Evolutionary conservation across 2,113 vertebrate genomes (phyloP).

Genomic region (Drymodes brunneopygia): DNA sequence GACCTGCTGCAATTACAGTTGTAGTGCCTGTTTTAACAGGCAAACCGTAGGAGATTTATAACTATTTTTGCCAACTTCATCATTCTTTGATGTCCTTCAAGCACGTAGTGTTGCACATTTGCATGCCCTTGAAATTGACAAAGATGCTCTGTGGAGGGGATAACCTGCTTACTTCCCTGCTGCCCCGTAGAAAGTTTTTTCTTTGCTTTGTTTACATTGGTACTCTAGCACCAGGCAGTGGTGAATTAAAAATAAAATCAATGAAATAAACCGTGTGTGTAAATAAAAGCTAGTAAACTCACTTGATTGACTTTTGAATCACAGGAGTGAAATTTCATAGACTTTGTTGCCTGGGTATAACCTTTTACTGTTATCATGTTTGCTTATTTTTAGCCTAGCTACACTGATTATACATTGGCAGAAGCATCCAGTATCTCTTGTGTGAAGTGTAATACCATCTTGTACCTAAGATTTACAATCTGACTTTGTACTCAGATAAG

Average conservation of each 20-base stretch:
- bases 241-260: background rate
- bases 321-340: background rate
- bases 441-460: background rate
- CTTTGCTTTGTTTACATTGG: background rate
- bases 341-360: background rate
- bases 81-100: background rate
- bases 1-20: background rate
- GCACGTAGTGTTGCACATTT: background rate
- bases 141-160: background rate
- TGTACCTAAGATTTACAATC: background rate
- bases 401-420: background rate
- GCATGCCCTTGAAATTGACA: background rate
- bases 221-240: background rate
- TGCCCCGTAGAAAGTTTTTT: background rate
- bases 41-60: background rate
- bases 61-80: background rate
- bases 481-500: background rate
- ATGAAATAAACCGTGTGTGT: background rate
- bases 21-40: background rate
- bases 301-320: background rate
- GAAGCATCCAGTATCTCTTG: background rate
- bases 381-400: background rate
- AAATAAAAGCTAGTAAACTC: background rate
- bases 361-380: background rate
- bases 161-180: background rate